phyloP scores from a whole-genome alignment of 2,113 vertebrate genomes.

The Tylochromis polylepis region DNA sequence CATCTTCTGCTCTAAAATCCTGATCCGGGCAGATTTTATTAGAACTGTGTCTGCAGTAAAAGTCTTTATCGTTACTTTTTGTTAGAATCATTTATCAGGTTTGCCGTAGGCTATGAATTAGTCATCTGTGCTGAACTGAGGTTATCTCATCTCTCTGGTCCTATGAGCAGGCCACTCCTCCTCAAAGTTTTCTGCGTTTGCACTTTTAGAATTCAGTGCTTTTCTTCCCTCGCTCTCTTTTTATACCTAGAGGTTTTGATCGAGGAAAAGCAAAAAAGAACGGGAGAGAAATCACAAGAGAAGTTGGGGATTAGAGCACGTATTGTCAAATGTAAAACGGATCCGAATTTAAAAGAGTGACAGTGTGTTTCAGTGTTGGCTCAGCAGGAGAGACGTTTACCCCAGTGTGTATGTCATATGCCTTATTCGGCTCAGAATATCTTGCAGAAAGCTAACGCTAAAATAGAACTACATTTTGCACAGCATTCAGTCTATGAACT shows the following conservation, averaged over 20 bases:
- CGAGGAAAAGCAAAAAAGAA: background rate
- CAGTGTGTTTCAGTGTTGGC: slow-evolving; percentile 10
- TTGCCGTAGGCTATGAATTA: background rate
- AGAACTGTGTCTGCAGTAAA: background rate
- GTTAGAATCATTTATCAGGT: background rate
- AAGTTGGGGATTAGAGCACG: slow-evolving; percentile 1
- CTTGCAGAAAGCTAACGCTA: background rate
- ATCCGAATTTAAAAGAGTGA: slow-evolving; percentile 27
- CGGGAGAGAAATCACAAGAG: background rate
- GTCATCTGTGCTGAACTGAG: slow-evolving; percentile 4
- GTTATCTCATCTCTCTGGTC: background rate
- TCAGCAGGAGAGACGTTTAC: slow-evolving; percentile 10
- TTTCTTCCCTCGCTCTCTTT: background rate
- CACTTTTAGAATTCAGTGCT: background rate
- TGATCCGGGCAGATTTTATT: background rate
- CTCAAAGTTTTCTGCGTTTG: background rate
- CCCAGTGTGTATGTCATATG: slow-evolving; percentile 10
- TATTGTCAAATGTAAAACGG: slow-evolving; percentile 13
- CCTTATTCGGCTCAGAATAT: background rate
- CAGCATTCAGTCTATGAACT: slow-evolving; percentile 38
- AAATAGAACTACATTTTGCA: slow-evolving; percentile 33
- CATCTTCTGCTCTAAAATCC: background rate
- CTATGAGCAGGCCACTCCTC: background rate
- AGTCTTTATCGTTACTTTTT: background rate
- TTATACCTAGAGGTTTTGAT: background rate